Conservation (phyloP, 2,888 invertebrate species). For the Lasioglossum leucozonium region DNA sequence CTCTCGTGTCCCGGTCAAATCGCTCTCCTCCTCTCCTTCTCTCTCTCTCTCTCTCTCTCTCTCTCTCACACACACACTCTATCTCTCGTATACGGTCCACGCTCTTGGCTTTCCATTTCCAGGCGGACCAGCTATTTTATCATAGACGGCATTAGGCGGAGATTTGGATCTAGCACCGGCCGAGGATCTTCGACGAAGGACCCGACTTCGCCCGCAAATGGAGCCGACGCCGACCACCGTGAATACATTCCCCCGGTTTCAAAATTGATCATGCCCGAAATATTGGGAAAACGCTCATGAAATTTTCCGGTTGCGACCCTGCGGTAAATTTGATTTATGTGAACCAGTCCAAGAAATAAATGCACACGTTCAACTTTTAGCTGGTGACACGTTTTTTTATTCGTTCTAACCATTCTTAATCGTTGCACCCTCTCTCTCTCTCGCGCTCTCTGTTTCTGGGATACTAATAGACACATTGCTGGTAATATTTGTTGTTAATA, state of each 20-base stretch:
- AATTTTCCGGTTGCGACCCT: too few relatives aligned
- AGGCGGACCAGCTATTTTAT: slow-evolving; percentile 44
- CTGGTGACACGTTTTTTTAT: background rate
- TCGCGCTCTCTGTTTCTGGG: too few relatives aligned
- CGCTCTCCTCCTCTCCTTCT: background rate
- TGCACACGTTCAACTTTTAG: slow-evolving; percentile 11
- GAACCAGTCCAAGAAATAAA: slow-evolving; percentile 45
- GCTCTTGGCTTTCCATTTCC: slow-evolving; percentile 45
- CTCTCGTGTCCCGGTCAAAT: background rate
- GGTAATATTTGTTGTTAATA: too few relatives aligned
- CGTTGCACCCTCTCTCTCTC: too few relatives aligned
- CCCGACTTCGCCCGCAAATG: background rate
- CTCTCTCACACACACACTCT: background rate
- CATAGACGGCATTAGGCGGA: slow-evolving; percentile 45
- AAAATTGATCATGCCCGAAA: slow-evolving; percentile 11
- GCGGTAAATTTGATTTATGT: slow-evolving; percentile 36
- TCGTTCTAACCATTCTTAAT: too few relatives aligned
- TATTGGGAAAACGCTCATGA: background rate
- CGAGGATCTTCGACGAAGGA: slow-evolving; percentile 32
- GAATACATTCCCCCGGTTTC: background rate
- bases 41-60: background rate
- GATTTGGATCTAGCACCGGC: slow-evolving; percentile 36
- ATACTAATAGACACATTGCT: too few relatives aligned
- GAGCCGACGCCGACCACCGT: slow-evolving; percentile 13
- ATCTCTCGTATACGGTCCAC: background rate